These are phyloP conservation scores for Melanotaenia maccullochi DNA, from an alignment of 2,797 vertebrate genomes.

Conservation along the genomic window DNA sequence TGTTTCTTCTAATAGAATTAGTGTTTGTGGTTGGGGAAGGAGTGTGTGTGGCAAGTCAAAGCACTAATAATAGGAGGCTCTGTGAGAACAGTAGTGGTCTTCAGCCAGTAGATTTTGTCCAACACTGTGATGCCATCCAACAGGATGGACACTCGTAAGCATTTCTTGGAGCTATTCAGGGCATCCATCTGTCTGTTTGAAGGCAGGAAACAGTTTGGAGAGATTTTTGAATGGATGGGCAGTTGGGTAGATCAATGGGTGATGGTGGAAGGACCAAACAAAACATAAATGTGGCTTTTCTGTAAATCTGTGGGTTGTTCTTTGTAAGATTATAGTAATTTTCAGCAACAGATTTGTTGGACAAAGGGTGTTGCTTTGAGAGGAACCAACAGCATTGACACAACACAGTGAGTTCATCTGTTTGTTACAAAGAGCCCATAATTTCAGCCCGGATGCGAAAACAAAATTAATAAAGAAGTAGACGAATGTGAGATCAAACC, in stretches of 20 bases:
- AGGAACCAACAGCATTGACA: slow-evolving; percentile 30
- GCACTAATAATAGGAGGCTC: slow-evolving; percentile 37
- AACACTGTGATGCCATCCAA: slow-evolving; percentile 67
- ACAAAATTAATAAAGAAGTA: background rate
- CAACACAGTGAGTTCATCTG: slow-evolving; percentile 4
- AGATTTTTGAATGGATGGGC: slow-evolving; percentile 9
- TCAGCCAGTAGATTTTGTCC: slow-evolving; percentile 55
- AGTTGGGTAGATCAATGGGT: slow-evolving; percentile 9
- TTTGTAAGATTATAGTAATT: background rate
- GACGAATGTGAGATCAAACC: background rate
- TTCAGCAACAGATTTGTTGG: slow-evolving; percentile 10
- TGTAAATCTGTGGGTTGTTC: background rate
- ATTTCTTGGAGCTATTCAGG: slow-evolving; percentile 76
- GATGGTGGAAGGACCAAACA: background rate
- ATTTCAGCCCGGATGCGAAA: background rate
- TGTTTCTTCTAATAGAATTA: slow-evolving; percentile 15
- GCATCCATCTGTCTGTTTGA: slow-evolving; percentile 73
- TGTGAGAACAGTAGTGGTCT: slow-evolving; percentile 60
- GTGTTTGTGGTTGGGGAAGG: slow-evolving; percentile 50
- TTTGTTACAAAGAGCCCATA: slow-evolving; percentile 4
- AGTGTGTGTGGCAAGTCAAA: slow-evolving; percentile 60
- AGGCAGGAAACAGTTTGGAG: slow-evolving; percentile 40
- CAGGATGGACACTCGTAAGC: slow-evolving; percentile 67
- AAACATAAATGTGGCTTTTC: background rate
- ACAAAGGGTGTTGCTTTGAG: slow-evolving; percentile 22